Conservation (phyloP, 2,797 vertebrate species). For the Rhinatrema bivittatum region DNA sequence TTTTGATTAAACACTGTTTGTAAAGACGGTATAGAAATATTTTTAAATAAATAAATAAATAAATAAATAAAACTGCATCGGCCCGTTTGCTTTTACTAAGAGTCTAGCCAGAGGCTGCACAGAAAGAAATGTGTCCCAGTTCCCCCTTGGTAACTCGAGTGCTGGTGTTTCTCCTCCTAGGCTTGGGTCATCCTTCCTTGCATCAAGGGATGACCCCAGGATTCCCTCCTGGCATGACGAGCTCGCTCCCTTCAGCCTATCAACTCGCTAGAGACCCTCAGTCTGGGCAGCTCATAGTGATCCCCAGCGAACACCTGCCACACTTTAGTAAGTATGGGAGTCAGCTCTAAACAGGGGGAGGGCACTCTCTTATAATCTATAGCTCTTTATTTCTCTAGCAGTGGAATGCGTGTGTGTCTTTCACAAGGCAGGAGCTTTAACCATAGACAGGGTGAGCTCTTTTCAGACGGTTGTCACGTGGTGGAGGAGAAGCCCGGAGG, state of each 20-base stretch:
- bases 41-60: too few relatives aligned
- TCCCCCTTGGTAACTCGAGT: too few relatives aligned
- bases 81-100: too few relatives aligned
- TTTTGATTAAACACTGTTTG: too few relatives aligned
- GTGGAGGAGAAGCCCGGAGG: too few relatives aligned
- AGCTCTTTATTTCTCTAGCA: too few relatives aligned
- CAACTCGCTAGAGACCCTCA: constrained; percentile 93
- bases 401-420: neutral
- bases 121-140: too few relatives aligned
- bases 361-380: neutral
- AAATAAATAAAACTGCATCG: too few relatives aligned
- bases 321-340: constrained; percentile 76
- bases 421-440: neutral
- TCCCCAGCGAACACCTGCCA: constrained; percentile 87
- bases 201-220: constrained; percentile 85
- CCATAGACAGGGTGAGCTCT: too few relatives aligned
- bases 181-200: constrained; percentile 78
- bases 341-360: neutral
- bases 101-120: too few relatives aligned
- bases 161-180: constrained; percentile 51
- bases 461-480: too few relatives aligned
- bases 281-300: constrained; percentile 89
- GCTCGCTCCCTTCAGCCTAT: constrained; percentile 82
- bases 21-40: too few relatives aligned
- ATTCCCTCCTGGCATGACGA: constrained; percentile 74